Evolutionary conservation across 2,797 vertebrate genomes (phyloP), one percentile per base, ranked within the genome.

Genomic region (Adrianichthys oophorus): DNA sequence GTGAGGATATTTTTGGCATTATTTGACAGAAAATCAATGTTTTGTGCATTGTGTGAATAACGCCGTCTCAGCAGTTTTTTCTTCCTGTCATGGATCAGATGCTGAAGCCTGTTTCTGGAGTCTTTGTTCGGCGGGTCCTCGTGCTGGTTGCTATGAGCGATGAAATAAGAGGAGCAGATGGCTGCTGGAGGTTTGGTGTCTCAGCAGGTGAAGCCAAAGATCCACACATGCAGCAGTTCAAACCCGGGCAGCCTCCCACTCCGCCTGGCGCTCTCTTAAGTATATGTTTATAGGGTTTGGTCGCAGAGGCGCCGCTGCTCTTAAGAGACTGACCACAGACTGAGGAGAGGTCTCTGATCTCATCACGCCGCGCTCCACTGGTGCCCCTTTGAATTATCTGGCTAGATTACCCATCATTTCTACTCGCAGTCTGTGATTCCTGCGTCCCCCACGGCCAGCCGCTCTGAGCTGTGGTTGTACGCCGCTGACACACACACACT

Each of bases 141-240:
- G 63, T 81, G 80, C 76, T 76, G 79, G 82, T 87, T 86, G 81
- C 83, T 82, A 77, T 55, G 80, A 87, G 73, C 62, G 83, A 81
- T 75, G 65, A 62, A 76, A 84, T 71, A 78, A 79, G 70, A 73
- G 75, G 81, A 86, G 89, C 93, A 94, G 93, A 95, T 93, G 93
- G 93, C 84, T 89, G 72, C 76, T 81, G 79, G 78, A 86, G 83
- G 70, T 82, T 80, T 66, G 79, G 72, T 87, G 83, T 71, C 91
- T 74, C 92, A 93, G 93, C 89, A 90, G 93, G 92, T 85, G 91
- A 87, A 91, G 85, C 82, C 59, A 79, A 70, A 80, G 72, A 83
- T 72, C 72, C 72, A 59, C 74, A 68, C 68, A 64, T 74, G 68
- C 56, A 74, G 70, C 78, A 72, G 56, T 75, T 74, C 71, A 74